Evolutionary conservation across 2,888 invertebrate genomes (phyloP), one percentile per base, ranked within the genome.

Genomic region (Corbicula japonica): DNA sequence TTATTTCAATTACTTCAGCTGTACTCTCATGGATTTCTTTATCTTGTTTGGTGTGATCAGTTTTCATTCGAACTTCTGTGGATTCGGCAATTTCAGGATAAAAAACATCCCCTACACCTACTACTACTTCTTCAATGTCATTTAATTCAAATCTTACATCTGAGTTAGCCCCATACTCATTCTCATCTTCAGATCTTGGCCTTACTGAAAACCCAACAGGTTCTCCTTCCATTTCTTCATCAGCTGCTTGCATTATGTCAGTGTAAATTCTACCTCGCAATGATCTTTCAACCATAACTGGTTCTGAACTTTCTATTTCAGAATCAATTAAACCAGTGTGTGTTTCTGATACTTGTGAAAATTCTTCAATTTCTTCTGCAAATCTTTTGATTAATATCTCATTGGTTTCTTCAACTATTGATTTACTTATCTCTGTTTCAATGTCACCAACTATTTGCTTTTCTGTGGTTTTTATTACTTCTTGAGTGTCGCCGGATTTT

Each of bases 201-300:
- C 76, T 75, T 23, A 83, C 85, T 52, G 84, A 81, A 69, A 86
- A 86, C 32, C 79, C 85, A 8, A 84, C 75, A 1, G 86, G 86
- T 50, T 78, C 78, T 34, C 86, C 88, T 48, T 80, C 86, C 82
- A 86, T 83, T 80, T 88, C 89, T 58, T 88, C 88, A 73, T 86
- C 87, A 54, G 89, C 88, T 34, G 83, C 84, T 50, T 77, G 66
- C 28, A 83, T 69, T 8, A 86, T 80, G 12, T 76, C 71, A 62
- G 81, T 77, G n/a, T 82, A 76, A 34, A 86, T 79, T 35, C 78
- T 62, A 23, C 78, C 83, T 62, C 79, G 71, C 23, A 79, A 66
- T 35, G 77, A 52, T n/a, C 76, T 72, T 56, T 85, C 85, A 12
- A 77, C 78, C 41, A 77, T 68, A 10, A 81, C 65, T 18, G 73